Evolutionary conservation across 2,797 vertebrate genomes (phyloP), one percentile per base, ranked within the genome.

Genomic region (Schizopygopsis malacanthus): DNA sequence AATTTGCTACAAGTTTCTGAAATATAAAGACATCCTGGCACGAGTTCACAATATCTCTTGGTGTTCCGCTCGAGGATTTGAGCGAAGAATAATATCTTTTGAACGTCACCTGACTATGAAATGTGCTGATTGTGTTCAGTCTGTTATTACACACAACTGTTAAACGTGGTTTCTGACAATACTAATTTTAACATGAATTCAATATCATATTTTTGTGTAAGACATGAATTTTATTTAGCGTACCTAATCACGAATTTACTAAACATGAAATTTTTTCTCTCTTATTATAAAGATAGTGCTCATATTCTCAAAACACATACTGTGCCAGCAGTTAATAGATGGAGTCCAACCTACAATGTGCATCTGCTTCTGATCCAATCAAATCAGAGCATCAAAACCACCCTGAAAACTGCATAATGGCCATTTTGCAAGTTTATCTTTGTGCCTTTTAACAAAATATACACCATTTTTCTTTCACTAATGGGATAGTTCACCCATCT

Each of bases 21-120:
- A 85, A 86, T 86, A 84, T 56, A 86, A 89, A 86, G 65, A 82
- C 79, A 88, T 90, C 86, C 89, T 79, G 79, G 89, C 92, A 92
- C 89, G 56, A 85, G 45, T 93, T 92, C 92, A 93, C 92, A 91
- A 91, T 92, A 90, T 90, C 45, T 79, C 80, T 65, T 1, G 41
- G 75, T 28, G 11, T 85, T 86, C 54, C 20, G 41, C 76, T 83
- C 56, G 50, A 79, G 67, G 45, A 50, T 61, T 72, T 61, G 22
- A 82, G 33, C 72, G 56, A 85, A 76, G 79, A 56, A n/a, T 69
- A 69, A 61, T 81, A 81, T 63, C n/a, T 84, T 61, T 45, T 15
- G 73, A 89, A 88, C 63, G 25, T 83, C 72, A 85, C 78, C 33
- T 70, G 83, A 84, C 78, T 71, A 70, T 85, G 67, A 33, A 85